Evolutionary conservation across 2,113 vertebrate genomes (phyloP).

Genomic region (Neolamprologus sp.): DNA sequence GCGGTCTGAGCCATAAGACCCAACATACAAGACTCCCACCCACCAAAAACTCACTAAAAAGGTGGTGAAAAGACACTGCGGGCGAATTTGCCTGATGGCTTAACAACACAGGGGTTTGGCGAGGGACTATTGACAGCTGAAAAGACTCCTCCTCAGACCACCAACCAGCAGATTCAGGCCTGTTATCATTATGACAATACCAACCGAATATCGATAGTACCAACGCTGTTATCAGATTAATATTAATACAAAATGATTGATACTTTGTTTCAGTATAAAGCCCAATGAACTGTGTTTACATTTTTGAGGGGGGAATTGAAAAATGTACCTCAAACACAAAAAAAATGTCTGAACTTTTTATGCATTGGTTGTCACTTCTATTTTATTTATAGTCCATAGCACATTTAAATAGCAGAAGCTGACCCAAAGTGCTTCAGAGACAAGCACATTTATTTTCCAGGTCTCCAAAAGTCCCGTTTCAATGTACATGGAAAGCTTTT

Average conservation of each 20-base stretch:
- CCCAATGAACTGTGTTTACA: not conserved
- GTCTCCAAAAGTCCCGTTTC: not conserved
- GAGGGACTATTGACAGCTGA: not conserved
- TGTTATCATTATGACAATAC: not conserved
- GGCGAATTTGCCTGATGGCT: not conserved
- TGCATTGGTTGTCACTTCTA: rapidly evolving
- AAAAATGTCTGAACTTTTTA: rapidly evolving
- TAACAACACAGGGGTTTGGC: rapidly evolving
- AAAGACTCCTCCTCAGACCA: not conserved
- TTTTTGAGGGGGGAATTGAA: not conserved
- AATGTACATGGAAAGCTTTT: not conserved
- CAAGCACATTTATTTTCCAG: not conserved
- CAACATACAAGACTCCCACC: not conserved
- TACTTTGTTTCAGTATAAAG: not conserved
- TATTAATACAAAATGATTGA: not conserved
- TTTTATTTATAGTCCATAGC: not conserved
- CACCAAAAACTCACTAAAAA: not conserved
- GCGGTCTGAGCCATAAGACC: not conserved
- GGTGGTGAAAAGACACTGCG: not conserved
- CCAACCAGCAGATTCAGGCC: not conserved
- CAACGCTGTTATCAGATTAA: not conserved
- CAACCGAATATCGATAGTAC: rapidly evolving
- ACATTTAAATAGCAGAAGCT: not conserved
- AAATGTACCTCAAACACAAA: not conserved
- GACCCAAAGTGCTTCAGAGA: not conserved